Evolutionary conservation across 2,888 invertebrate species (phyloP).

Genomic region (Ametastegia equiseti): DNA sequence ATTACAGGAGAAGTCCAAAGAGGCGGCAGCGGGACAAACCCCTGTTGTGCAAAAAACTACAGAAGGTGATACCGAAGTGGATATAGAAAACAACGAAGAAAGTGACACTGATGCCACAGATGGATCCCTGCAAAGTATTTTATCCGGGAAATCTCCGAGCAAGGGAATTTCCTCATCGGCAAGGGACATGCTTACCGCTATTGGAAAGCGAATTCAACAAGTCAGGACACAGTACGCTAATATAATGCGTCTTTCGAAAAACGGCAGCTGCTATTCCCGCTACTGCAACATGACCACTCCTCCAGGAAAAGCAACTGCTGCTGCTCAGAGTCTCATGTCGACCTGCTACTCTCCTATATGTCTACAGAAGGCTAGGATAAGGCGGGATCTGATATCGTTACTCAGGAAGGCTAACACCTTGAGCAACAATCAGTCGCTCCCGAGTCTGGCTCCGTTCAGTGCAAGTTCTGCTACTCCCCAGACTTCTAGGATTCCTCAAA

Average conservation of each 20-base stretch:
- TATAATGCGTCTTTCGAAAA: conserved; percentile 84
- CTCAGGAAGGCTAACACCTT: conserved; percentile 81
- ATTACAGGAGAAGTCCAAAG: conserved; percentile 66
- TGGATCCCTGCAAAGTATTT: conserved; percentile 62
- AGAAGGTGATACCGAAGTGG: conserved; percentile 79
- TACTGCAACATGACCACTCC: conserved; percentile 81
- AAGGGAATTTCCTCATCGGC: conserved; percentile 70
- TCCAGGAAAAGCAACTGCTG: conserved; percentile 76
- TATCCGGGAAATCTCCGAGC: conserved; percentile 63
- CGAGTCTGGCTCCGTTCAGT: conserved; percentile 49
- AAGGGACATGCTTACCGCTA: conserved; percentile 79
- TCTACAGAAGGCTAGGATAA: conserved; percentile 84
- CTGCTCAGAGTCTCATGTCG: conserved; percentile 77
- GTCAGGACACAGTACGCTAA: conserved; percentile 85
- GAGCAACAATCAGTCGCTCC: conserved; percentile 65
- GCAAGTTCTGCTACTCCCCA: conserved; percentile 9
- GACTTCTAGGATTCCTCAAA: conserved; percentile 55
- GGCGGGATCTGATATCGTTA: conserved; percentile 82
- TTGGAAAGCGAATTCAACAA: conserved; percentile 83
- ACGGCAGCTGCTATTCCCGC: conserved; percentile 85
- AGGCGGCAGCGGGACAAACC: conserved; percentile 48
- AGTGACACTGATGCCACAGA: conserved; percentile 62
- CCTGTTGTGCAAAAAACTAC: conserved; percentile 70
- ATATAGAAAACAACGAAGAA: conserved; percentile 80
- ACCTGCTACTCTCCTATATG: conserved; percentile 91